These are phyloP conservation scores for Ciconia stormi DNA, from an alignment of 2,113 vertebrate genomes.

Conservation along the genomic window DNA sequence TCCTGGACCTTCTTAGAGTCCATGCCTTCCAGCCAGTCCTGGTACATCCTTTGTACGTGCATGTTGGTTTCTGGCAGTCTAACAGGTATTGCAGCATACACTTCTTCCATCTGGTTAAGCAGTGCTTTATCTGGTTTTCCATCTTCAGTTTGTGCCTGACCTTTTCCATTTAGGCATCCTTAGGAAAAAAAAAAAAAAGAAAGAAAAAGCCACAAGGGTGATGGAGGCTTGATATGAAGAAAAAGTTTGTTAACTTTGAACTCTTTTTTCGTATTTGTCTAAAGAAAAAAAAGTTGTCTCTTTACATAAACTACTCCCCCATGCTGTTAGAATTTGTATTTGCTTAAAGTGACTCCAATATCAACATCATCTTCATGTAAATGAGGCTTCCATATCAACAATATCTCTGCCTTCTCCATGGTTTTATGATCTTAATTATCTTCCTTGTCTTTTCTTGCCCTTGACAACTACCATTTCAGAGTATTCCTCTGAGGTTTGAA, in stretches of 20 bases:
- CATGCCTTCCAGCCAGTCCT: slow-evolving; percentile 88
- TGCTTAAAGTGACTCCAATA: neutral
- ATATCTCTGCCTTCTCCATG: neutral
- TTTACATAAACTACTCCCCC: neutral
- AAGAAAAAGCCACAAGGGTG: neutral
- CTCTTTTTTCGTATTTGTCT: neutral
- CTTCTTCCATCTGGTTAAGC: slow-evolving; percentile 88
- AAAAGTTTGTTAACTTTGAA: neutral
- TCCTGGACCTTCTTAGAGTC: slow-evolving; percentile 78
- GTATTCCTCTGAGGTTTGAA: neutral
- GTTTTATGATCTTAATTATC: neutral
- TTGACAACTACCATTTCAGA: slow-evolving; percentile 15
- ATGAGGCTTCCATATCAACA: neutral
- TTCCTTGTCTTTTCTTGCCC: neutral
- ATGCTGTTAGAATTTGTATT: neutral
- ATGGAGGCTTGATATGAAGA: neutral
- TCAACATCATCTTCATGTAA: neutral
- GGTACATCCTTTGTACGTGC: slow-evolving; percentile 83
- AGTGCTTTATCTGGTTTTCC: slow-evolving; percentile 81
- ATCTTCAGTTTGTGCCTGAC: slow-evolving; percentile 77
- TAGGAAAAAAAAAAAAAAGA: neutral
- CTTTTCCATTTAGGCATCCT: slow-evolving; percentile 91
- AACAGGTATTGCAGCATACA: slow-evolving; percentile 82
- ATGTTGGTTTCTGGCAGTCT: slow-evolving; percentile 80
- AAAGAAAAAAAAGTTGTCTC: neutral